phyloP scores from a whole-genome alignment of 2,113 vertebrate species.

The Mixornis gularis region DNA sequence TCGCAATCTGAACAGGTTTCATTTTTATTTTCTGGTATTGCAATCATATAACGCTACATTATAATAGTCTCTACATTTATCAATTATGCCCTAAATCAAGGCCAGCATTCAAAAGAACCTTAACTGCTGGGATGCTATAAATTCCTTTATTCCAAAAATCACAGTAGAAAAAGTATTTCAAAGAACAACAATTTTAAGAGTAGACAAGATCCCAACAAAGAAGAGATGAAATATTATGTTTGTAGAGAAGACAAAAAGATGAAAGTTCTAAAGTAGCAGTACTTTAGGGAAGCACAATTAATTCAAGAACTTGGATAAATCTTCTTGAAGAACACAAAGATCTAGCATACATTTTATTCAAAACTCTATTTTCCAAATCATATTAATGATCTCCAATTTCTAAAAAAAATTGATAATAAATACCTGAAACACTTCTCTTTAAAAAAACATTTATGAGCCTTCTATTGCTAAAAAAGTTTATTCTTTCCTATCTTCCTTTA shows the following conservation, averaged over 20 bases:
- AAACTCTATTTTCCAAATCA: background rate
- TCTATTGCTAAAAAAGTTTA: background rate
- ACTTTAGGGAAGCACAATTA: background rate
- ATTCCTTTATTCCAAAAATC: background rate
- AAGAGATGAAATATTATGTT: background rate
- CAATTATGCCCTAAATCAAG: background rate
- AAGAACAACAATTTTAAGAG: background rate
- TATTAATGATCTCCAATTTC: background rate
- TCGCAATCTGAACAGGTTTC: background rate
- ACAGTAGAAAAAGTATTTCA: background rate
- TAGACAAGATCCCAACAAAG: background rate
- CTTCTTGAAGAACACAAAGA: background rate
- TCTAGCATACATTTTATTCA: background rate
- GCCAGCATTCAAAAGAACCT: background rate
- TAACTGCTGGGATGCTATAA: background rate
- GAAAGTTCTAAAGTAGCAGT: background rate
- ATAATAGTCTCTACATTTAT: background rate
- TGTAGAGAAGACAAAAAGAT: background rate
- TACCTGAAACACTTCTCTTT: background rate
- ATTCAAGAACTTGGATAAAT: background rate
- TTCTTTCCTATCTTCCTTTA: background rate
- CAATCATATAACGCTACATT: background rate
- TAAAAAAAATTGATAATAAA: background rate
- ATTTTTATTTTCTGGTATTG: background rate
- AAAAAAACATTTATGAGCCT: background rate